phyloP scores from a whole-genome alignment of 2,113 vertebrate species.

The Syngnathus typhle region DNA sequence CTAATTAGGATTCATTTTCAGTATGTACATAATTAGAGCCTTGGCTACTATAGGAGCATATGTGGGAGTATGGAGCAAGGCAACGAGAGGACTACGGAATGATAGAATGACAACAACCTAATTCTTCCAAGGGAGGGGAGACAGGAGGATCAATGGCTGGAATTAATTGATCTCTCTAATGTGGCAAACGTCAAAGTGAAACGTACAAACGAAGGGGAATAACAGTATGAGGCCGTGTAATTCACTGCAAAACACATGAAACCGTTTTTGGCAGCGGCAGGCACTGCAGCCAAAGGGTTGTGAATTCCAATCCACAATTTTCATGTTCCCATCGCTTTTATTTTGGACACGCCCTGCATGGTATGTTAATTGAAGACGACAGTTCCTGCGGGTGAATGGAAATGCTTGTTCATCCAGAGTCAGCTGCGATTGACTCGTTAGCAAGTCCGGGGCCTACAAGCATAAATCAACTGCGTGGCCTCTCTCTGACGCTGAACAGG shows the following conservation, averaged over 20 bases:
- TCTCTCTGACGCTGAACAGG: too few relatives aligned
- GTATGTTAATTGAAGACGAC: neutral
- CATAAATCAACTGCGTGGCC: too few relatives aligned
- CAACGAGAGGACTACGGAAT: slow-evolving; percentile 1
- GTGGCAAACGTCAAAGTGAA: neutral
- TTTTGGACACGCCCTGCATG: neutral
- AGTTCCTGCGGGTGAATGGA: neutral
- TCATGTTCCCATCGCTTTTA: neutral
- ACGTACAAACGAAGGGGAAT: neutral
- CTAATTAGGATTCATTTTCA: slow-evolving; percentile 41
- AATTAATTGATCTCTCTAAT: neutral
- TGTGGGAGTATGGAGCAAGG: neutral
- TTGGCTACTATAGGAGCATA: slow-evolving; percentile 21
- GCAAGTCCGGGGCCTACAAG: too few relatives aligned
- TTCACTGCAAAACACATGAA: neutral
- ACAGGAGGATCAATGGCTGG: neutral
- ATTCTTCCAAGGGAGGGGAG: neutral
- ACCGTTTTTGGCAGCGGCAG: neutral
- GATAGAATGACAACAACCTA: neutral
- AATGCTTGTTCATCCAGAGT: neutral
- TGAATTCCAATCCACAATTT: neutral
- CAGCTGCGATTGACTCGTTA: too few relatives aligned
- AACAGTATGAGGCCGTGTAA: neutral
- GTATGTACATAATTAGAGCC: slow-evolving; percentile 32
- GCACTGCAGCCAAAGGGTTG: neutral